Percentiles rank a stretch among this genome's conserved stretches.
These are phyloP conservation scores for Anoplius nigerrimus DNA, from an alignment of 2,888 invertebrate genomes.

Conservation along the genomic window DNA sequence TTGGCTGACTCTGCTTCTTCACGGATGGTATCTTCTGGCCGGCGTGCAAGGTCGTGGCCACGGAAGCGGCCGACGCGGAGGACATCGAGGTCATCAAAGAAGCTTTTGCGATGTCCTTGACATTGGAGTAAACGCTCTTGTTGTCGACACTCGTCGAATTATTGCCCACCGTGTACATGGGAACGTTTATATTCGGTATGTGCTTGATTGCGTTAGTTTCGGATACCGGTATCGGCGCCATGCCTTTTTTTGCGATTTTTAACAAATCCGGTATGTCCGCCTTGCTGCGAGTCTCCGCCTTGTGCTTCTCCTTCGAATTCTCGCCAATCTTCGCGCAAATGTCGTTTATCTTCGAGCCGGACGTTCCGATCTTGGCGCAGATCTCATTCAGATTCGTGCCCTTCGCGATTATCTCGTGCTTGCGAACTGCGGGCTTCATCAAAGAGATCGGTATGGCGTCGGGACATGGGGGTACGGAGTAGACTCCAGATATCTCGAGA, in stretches of 20 bases:
- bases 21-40: slow-evolving; percentile 52
- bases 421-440: slow-evolving; percentile 67
- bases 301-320: slow-evolving; percentile 70
- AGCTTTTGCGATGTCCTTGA: slow-evolving; percentile 24
- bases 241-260: slow-evolving; percentile 66
- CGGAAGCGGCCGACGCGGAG: background rate
- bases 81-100: slow-evolving; percentile 8
- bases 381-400: slow-evolving; percentile 69
- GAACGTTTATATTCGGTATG: slow-evolving; percentile 68
- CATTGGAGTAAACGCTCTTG: slow-evolving; percentile 39
- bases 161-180: slow-evolving; percentile 66
- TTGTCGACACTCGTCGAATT: slow-evolving; percentile 47
- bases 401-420: slow-evolving; percentile 66
- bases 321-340: slow-evolving; percentile 73
- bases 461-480: slow-evolving; percentile 70
- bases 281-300: slow-evolving; percentile 63
- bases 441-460: slow-evolving; percentile 72
- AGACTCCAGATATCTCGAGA: slow-evolving; percentile 48
- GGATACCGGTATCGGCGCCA: slow-evolving; percentile 37
- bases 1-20: slow-evolving; percentile 68
- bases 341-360: slow-evolving; percentile 71
- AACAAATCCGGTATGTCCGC: slow-evolving; percentile 70
- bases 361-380: slow-evolving; percentile 67
- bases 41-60: slow-evolving; percentile 31
- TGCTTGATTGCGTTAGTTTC: slow-evolving; percentile 48